A percentile compares a stretch with the other conserved stretches of the same genome.
Evolutionary conservation across 2,888 invertebrate species (phyloP).

Genomic region (Orthosia gothica): DNA sequence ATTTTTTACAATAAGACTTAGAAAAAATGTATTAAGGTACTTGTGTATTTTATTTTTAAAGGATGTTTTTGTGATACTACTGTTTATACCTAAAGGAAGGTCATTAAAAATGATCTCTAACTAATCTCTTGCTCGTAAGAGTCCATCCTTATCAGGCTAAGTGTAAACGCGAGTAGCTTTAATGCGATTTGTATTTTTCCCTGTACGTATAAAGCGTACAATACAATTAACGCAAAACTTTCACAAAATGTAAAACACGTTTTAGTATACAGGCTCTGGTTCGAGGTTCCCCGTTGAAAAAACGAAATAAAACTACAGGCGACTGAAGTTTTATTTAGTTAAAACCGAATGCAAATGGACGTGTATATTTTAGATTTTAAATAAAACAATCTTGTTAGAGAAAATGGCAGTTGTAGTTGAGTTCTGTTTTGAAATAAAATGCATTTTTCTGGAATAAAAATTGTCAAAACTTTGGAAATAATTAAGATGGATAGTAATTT

Average conservation of each 20-base stretch:
- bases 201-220: neutral
- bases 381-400: neutral
- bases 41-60: too few relatives aligned
- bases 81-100: too few relatives aligned
- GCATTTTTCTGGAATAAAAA: neutral
- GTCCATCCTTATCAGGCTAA: neutral
- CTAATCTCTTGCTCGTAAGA: neutral
- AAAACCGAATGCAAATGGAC: neutral
- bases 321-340: neutral
- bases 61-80: too few relatives aligned
- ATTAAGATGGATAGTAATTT: neutral
- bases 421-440: neutral
- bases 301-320: neutral
- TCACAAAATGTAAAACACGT: neutral
- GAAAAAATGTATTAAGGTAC: too few relatives aligned
- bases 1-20: too few relatives aligned
- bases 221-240: neutral
- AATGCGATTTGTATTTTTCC: neutral
- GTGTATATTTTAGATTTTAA: slow-evolving; percentile 3
- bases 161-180: neutral
- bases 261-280: neutral
- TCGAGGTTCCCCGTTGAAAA: neutral
- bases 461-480: neutral
- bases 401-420: neutral
- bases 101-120: too few relatives aligned